phyloP scores from a whole-genome alignment of 2,888 invertebrate species.

The Pediacus dermestoides region DNA sequence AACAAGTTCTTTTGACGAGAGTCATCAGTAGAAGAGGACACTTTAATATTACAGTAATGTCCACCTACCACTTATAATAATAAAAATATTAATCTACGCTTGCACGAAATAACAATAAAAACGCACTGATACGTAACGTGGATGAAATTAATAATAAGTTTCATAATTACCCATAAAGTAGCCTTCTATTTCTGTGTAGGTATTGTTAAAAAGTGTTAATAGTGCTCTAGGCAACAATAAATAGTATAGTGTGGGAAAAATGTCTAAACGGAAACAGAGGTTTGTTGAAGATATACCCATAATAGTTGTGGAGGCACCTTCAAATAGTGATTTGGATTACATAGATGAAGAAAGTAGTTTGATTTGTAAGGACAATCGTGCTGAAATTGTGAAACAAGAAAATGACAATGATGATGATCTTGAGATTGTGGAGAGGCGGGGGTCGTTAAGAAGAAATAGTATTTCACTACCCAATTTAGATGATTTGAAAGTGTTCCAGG shows the following conservation, averaged over 20 bases:
- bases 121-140: too few relatives aligned
- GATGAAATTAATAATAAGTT: too few relatives aligned
- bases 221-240: too few relatives aligned
- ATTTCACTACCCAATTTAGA: constrained; percentile 72
- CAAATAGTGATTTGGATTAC: constrained; percentile 21
- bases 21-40: too few relatives aligned
- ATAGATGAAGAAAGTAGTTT: constrained; percentile 18
- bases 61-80: too few relatives aligned
- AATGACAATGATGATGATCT: constrained; percentile 11
- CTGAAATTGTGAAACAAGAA: constrained; percentile 11
- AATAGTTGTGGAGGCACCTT: constrained; percentile 32
- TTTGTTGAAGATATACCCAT: constrained; percentile 28
- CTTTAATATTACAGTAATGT: too few relatives aligned
- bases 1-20: too few relatives aligned
- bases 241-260: too few relatives aligned
- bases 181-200: too few relatives aligned
- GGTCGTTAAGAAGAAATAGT: constrained; percentile 60
- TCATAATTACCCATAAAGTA: too few relatives aligned
- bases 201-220: constrained; percentile 1
- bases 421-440: constrained; percentile 12
- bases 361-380: constrained; percentile 6
- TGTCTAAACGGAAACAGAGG: constrained; percentile 1
- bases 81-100: too few relatives aligned
- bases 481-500: constrained; percentile 56
- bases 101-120: too few relatives aligned